Evolutionary conservation across 2,888 invertebrate genomes (phyloP), one percentile per base, ranked within the genome.

Genomic region (Sarcophaga caerulescens): DNA sequence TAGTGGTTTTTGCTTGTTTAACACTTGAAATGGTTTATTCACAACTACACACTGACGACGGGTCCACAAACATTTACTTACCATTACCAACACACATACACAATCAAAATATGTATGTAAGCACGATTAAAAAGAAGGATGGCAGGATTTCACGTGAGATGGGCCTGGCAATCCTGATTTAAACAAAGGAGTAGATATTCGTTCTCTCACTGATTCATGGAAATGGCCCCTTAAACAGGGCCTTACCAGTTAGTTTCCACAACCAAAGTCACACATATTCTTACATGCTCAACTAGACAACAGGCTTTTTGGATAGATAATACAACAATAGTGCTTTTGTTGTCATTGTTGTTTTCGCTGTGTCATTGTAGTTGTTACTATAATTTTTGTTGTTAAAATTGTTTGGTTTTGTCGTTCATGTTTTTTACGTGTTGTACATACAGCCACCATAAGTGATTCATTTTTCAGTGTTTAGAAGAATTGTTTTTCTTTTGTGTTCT

Each of bases 1-100:
- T 69, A 78, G 76, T 78, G 85, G 73, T 71, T 82, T 75, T 82
- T 75, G 75, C 71, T 78, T 81, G 73, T 74, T 77, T 85, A 63
- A 47, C 77, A 62, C 63, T 73, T 81, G 57, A 60, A 81, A 60
- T 76, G 60, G 59, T 75, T 84, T 74, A 35, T 57, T 62, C 62
- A 79, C 45, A 57, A 73, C 12, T 44, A 65, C 52, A 52, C 2
- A 44, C 14, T 69, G 3, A 5, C 17, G 59, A 12, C 4, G 17
- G 17, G 52, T 52, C 52, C 19, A 44, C 21, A 62, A 44, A n/a
- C 52, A 25, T 57, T 23, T 59, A 10, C 35, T 47, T n/a, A 17
- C 52, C 17, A 47, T 14, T 47, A 19, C 71, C 17, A 17, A 17
- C 17, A 25, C 12, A 63, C 63, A 23, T 6, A 19, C 45, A 52